These are phyloP conservation scores for Coturnix japonica DNA, from an alignment of 2,113 vertebrate genomes.

Conservation along the genomic window DNA sequence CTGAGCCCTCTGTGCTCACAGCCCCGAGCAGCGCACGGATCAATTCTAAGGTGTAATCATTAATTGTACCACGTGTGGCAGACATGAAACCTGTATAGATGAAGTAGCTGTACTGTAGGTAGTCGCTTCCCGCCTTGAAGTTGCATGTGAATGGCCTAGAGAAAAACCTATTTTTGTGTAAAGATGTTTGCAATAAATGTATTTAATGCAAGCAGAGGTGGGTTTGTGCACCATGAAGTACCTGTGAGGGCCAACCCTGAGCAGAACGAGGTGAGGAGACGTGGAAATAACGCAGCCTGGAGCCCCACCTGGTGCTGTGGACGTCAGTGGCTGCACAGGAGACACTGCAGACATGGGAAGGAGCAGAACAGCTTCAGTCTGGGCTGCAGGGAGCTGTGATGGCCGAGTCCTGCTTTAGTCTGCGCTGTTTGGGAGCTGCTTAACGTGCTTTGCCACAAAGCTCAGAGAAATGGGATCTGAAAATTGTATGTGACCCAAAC, in stretches of 20 bases:
- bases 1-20: slow-evolving; percentile 55
- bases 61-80: neutral
- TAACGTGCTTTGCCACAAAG: neutral
- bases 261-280: fast-evolving
- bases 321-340: fast-evolving
- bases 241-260: fast-evolving
- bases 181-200: slow-evolving; percentile 78
- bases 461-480: neutral
- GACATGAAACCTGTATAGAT: neutral
- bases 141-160: slow-evolving; percentile 83
- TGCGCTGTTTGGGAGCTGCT: neutral
- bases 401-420: fast-evolving
- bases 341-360: fast-evolving
- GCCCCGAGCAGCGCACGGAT: neutral
- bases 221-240: neutral
- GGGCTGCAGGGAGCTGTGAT: neutral
- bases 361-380: neutral
- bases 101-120: slow-evolving; percentile 38
- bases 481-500: fast-evolving
- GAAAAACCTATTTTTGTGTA: slow-evolving; percentile 84
- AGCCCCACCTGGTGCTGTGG: neutral
- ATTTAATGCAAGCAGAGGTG: slow-evolving; percentile 64
- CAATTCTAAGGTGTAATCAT: neutral
- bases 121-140: slow-evolving; percentile 60
- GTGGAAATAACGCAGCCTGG: fast-evolving